Base-by-base conservation (phyloP, 1,140 invertebrate genomes). In the Tribolium castaneum region DNA sequence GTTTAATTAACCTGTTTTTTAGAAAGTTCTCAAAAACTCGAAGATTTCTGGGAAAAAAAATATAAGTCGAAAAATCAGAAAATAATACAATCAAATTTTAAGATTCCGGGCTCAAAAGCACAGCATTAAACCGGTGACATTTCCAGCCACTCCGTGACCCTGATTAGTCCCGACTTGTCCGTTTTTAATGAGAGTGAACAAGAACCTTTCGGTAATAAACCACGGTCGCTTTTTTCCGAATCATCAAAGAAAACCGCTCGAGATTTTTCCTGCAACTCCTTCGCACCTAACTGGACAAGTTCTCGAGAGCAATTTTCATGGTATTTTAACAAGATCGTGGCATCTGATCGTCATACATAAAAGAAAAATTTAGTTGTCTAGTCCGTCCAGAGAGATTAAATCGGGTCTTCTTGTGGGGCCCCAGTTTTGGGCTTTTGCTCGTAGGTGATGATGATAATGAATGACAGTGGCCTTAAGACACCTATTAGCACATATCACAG, bases 281-380 rank as follows among this genome's bases (percentile, higher is more conserved):
- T 73, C 50, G 30, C 52, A 54, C 22, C 49, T 54, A 54, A 73
- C 30, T 16, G 49, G 34, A 51, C 70, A 45, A 51, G 39, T 51
- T 72, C 22, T 52, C 71, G 30, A 51, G 49, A 52, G 71, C 52
- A 73, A 73, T 73, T 73, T 73, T 52, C 71, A 73, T 52, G 71
- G 71, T 73, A 73, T 73, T 73, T 73, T 73, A 73, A 73, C 71
- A 73, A 73, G 71, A 73, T 73, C 71, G 9, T 22, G 22, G 25
- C 25, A 19, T 19, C 16, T 2, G n/a, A 30, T 30, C 70, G 45
- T 52, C 45, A 51, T 50, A 51, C 16, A 49, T 30, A 30, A 30
- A 72, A 19, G 45, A 72, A 62, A 62, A 62, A 62, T 30, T 30
- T 6, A 5, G 4, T 30, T 30, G 25, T 30, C 25, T 30, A 30